Percentiles rank a stretch among this genome's conserved stretches.
Conservation (phyloP, 2,888 invertebrate genomes). For the Caenorhabditis panamensis region DNA sequence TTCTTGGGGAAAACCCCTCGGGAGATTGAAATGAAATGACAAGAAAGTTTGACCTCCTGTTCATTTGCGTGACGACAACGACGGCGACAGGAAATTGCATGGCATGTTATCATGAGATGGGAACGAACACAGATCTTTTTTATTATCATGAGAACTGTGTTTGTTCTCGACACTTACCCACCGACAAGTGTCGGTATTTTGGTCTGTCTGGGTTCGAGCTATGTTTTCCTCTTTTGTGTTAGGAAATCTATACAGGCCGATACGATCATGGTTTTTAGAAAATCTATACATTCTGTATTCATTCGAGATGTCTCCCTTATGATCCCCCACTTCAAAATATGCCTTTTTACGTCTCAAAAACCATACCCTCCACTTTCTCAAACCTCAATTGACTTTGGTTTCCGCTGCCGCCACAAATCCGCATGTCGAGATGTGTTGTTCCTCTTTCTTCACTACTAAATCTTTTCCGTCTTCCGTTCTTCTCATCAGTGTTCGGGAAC, state of each 20-base stretch:
- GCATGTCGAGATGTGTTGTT: not conserved
- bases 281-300: too few species aligned
- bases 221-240: too few species aligned
- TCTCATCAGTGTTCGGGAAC: not conserved
- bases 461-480: not conserved
- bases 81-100: not conserved
- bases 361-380: too few species aligned
- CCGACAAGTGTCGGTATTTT: not conserved
- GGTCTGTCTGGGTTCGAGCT: too few species aligned
- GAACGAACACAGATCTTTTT: not conserved
- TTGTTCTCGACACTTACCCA: not conserved
- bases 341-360: too few species aligned
- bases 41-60: not conserved
- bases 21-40: too few species aligned
- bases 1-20: not conserved
- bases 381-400: not conserved
- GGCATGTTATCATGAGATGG: not conserved
- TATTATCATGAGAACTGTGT: conserved; percentile 8
- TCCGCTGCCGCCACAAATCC: not conserved
- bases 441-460: not conserved
- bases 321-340: too few species aligned
- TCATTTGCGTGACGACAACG: too few species aligned
- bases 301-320: too few species aligned
- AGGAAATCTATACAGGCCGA: too few species aligned
- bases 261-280: too few species aligned